Evolutionary conservation across 1,140 invertebrate species (phyloP), one percentile per base, ranked within the genome.

Genomic region (Papilio polytes): DNA sequence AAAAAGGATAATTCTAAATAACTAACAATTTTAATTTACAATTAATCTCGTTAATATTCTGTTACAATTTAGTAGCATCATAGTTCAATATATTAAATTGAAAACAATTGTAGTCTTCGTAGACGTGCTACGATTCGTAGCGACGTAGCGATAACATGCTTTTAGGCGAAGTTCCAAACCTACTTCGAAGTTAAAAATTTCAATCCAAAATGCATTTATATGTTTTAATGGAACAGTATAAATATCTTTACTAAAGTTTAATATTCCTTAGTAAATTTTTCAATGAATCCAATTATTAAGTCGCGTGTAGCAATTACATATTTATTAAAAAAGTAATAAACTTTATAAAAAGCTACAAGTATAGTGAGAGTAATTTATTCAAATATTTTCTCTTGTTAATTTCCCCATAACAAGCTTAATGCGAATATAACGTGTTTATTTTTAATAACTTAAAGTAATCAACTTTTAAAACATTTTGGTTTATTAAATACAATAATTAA

Each of bases 111-210:
- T 31, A 70, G 63, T 36, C 13, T 31, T 70, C 26, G 63, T 70
- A 70, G 63, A 70, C 12, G 22, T 36, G 63, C 63, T 70, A 70
- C 63, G 63, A 63, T 3, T 70, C 26, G 63, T 70, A 70, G 63
- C 63, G 22, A 31, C 63, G 63, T 70, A 70, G 63, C 12, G 26
- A 18, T 66, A 70, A 31, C 12, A 63, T 15, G 63, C 13, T 15
- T 70, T 70, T 31, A 70, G 63, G 63, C 63, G 36, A 70, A 31
- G 63, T 31, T 70, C 63, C 63, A 70, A 70, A 15, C 13, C 3
- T 36, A 36, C 31, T 18, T 1, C 15, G 15, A 12, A 70, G 22
- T 70, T 70, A 70, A 70, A 36, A 70, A 70, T 31, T 63, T 63
- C 20, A 22, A 0, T 70, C 31, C 26, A 2, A 20, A 20, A 8